Base-by-base conservation (phyloP, 2,888 invertebrate species). In the Melanchra persicariae region DNA sequence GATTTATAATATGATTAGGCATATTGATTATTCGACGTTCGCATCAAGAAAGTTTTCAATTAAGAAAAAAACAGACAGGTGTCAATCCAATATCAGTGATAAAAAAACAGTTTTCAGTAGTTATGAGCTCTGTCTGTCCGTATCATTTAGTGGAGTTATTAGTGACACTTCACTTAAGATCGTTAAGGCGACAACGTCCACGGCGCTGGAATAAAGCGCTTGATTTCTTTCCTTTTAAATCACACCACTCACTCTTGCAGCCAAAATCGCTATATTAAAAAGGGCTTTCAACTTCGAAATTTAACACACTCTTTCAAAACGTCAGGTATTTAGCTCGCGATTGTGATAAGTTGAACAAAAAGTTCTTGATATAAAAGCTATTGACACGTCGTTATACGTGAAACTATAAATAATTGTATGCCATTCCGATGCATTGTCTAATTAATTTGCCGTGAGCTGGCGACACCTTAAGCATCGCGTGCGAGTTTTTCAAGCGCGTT, bases 391-490 rank as follows among this genome's bases (percentile, higher is more conserved):
- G 47, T 59, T 59, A 62, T 68, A 73, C 61, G 52, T 61, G 58
- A 62, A 69, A 68, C 77, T 60, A 77, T 82, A 85, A 84, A 85
- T 79, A 73, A 63, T 71, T 57, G 43, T 58, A 40, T 65, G 64
- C 30, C 66, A 80, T 70, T 73, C 77, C 71, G 52, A 77, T 81
- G 77, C 71, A 84, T 83, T 81, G 70, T 84, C 73, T 86, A 77
- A 75, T 76, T 82, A 82, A 85, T 84, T 86, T 79, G 60, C 74
- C 30, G 52, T 49, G 59, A 81, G 67, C 58, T 80, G 84, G 77
- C 80, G 82, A 86, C 87, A 87, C 87, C 79, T 88, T 82, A 81
- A 85, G 71, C 76, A 83, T 90, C 83, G 87, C 88, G 87, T 89
- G 88, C 80, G 58, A 59, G 79, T 88, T 89, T 85, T 86, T 84